Evolutionary conservation across 2,888 invertebrate species (phyloP), one percentile per base, ranked within the genome.

Genomic region (Cantharis rustica): DNA sequence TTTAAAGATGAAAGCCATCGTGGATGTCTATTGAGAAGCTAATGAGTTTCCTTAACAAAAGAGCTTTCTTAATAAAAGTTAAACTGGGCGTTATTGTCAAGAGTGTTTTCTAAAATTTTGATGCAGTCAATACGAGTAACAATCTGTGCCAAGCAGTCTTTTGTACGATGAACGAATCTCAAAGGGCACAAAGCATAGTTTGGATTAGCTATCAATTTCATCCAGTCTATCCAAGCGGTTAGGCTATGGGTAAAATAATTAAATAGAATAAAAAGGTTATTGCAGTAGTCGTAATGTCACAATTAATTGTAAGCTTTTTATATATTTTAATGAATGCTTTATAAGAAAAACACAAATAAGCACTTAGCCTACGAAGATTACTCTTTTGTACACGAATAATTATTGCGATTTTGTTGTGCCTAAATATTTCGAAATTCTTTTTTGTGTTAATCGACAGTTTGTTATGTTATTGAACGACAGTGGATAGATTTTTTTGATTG

Each of bases 61-160:
- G 47, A 47, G 47, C 47, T 47, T 47, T 9, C 47, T 47, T n/a
- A n/a, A 47, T 47, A 47, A 47, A 47, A 47, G 47, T 47, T 66
- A 20, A 66, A 66, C n/a, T 66, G 23, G n/a, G 23, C 16, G 15
- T 66, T 66, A 17, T 20, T 16, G 20, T 20, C 20, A 66, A 66
- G 17, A 66, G 17, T 66, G n/a, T 66, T 66, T 23, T 16, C 64
- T 66, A 20, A n/a, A 66, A 66, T 66, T 66, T 66, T 70, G 61
- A n/a, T 66, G 73, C 72, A 78, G 76, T 78, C 79, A 73, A 79
- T 80, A 80, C 75, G 71, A 75, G 79, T 79, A 81, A 81, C 80
- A 81, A 81, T 81, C 78, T 81, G 81, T 81, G 79, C 81, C 81
- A 81, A 78, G 75, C 79, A 79, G 79, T 69, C 80, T 80, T 78